Percentiles rank a stretch among this genome's conserved stretches.
These are phyloP conservation scores for Drosophila asahinai DNA, from an alignment of 1,140 invertebrate genomes.

Conservation along the genomic window DNA sequence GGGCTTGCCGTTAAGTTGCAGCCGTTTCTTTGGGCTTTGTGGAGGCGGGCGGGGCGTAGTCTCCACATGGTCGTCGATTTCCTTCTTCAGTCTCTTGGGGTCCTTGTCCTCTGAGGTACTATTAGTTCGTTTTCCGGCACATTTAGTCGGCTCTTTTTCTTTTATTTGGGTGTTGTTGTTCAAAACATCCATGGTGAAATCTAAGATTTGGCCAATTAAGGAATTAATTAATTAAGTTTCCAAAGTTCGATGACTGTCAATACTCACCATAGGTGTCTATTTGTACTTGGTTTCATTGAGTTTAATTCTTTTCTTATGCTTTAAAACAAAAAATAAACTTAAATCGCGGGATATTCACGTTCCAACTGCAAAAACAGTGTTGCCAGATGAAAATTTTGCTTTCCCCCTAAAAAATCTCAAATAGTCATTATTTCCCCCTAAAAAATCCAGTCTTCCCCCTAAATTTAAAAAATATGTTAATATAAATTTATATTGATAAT, in stretches of 20 bases:
- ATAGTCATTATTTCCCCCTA: too few relatives aligned
- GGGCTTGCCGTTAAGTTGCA: constrained; percentile 37
- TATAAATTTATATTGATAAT: too few relatives aligned
- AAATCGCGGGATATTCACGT: constrained; percentile 3
- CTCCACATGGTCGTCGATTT: not conserved
- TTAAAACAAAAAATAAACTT: constrained; percentile 3
- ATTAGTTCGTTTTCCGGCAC: constrained; percentile 29
- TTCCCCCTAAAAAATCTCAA: too few relatives aligned
- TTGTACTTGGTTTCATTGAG: not conserved
- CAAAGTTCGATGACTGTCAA: too few relatives aligned
- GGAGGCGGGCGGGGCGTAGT: constrained; percentile 4
- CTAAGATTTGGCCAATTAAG: not conserved
- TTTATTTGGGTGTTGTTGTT: constrained; percentile 35
- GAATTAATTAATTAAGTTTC: not conserved
- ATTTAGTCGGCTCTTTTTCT: constrained; percentile 2
- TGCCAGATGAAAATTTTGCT: too few relatives aligned
- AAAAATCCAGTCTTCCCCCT: too few relatives aligned
- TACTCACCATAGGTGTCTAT: not conserved
- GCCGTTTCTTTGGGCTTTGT: constrained; percentile 56
- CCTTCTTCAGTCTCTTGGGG: constrained; percentile 48
- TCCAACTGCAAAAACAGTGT: too few relatives aligned
- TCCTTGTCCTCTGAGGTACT: constrained; percentile 5
- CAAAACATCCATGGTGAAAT: constrained; percentile 50
- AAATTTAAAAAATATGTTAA: too few relatives aligned
- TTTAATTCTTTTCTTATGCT: not conserved